Percentiles rank a stretch among this genome's conserved stretches.
Conservation (phyloP, 2,113 vertebrate genomes). For the Rhodinocichla rosea region DNA sequence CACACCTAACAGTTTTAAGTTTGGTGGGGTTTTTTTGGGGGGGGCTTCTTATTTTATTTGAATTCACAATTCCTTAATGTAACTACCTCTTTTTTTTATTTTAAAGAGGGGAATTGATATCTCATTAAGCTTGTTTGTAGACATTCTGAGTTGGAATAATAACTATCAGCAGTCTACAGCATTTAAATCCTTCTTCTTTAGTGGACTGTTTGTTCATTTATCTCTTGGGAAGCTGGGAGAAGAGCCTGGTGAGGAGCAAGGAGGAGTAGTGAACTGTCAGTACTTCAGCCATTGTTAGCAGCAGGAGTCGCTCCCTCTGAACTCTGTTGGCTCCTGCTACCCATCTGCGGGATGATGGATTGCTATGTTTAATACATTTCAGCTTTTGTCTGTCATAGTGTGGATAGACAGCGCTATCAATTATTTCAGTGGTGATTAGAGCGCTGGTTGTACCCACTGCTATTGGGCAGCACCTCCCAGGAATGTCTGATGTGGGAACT, state of each 20-base stretch:
- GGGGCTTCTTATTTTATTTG: not conserved
- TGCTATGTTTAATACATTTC: constrained; percentile 86
- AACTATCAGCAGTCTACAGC: constrained; percentile 21
- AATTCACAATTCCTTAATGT: not conserved
- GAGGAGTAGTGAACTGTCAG: constrained; percentile 70
- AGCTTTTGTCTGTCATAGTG: constrained; percentile 85
- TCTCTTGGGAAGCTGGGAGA: constrained; percentile 63
- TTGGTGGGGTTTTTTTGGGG: not conserved
- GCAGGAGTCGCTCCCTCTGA: constrained; percentile 78
- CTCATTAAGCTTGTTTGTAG: not conserved
- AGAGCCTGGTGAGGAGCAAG: constrained; percentile 49
- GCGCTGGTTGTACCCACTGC: constrained; percentile 59
- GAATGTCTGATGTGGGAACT: constrained; percentile 49
- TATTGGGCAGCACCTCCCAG: constrained; percentile 70
- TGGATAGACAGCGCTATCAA: constrained; percentile 79
- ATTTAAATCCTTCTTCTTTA: constrained; percentile 61
- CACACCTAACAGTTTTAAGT: not conserved
- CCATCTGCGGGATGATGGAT: constrained; percentile 85
- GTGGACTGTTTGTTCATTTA: constrained; percentile 62
- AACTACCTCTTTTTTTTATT: not conserved
- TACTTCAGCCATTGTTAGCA: constrained; percentile 78
- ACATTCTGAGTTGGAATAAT: not conserved
- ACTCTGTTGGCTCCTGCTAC: constrained; percentile 80
- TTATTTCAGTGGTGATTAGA: constrained; percentile 78
- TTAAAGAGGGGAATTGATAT: not conserved